phyloP scores from a whole-genome alignment of 2,888 invertebrate species.

The Dryomyza anilis region DNA sequence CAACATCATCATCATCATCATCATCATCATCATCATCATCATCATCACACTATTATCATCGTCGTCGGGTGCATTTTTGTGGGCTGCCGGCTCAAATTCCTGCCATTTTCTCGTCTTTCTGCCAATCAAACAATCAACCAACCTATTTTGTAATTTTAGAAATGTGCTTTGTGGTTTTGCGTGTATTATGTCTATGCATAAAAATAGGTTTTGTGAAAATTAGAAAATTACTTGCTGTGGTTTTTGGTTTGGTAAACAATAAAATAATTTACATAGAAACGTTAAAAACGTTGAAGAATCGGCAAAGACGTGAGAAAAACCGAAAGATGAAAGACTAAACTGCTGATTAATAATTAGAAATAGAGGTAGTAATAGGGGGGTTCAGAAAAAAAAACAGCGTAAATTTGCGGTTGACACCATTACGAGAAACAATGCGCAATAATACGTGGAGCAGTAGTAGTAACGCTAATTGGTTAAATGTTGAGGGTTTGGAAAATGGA shows the following conservation, averaged over 20 bases:
- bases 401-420: conserved; percentile 30
- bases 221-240: conserved; percentile 14
- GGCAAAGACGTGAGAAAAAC: conserved; percentile 1
- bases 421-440: no score
- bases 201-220: conserved; percentile 17
- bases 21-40: not conserved
- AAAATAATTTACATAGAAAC: not conserved
- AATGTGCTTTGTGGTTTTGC: no score
- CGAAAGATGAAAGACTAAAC: not conserved
- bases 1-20: not conserved
- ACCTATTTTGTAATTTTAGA: not conserved
- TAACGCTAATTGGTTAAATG: not conserved
- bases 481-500: not conserved
- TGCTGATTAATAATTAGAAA: not conserved
- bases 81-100: not conserved
- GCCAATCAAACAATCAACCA: not conserved
- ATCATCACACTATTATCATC: not conserved
- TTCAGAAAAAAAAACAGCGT: not conserved
- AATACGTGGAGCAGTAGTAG: not conserved
- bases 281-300: conserved; percentile 6
- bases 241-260: conserved; percentile 7
- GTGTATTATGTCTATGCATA: no score
- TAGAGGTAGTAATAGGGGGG: not conserved
- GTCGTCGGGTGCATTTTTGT: not conserved
- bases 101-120: not conserved